These are phyloP conservation scores for Lithophane leautieri DNA, from an alignment of 2,888 invertebrate species.

Conservation along the genomic window DNA sequence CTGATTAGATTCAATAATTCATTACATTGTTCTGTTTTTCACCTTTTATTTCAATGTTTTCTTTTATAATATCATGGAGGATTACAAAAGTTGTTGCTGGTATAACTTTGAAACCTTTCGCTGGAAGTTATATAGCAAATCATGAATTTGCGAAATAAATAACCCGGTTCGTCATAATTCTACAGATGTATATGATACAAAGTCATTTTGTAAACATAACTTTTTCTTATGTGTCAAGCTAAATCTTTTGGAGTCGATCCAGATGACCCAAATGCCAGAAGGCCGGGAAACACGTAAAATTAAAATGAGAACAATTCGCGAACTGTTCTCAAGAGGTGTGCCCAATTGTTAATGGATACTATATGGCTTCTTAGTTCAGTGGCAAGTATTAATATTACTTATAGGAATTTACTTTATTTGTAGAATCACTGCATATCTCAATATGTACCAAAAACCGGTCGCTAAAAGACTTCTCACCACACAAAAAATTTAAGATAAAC, in stretches of 20 bases:
- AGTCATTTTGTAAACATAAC: conserved; percentile 73
- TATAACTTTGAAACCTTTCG: neutral
- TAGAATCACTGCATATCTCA: neutral
- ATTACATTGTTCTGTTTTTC: conserved; percentile 34
- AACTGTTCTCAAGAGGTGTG: conserved; percentile 68
- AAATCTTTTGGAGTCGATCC: conserved; percentile 85
- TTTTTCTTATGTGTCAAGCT: conserved; percentile 75
- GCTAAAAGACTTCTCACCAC: neutral
- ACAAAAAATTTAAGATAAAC: conserved; percentile 23
- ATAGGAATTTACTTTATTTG: neutral
- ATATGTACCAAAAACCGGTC: neutral
- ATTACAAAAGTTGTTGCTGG: neutral
- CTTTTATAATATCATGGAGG: neutral
- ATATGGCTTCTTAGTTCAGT: conserved; percentile 44
- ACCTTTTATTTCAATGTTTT: conserved; percentile 2
- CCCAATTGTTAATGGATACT: conserved; percentile 58
- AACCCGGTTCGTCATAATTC: conserved; percentile 4
- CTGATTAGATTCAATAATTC: conserved; percentile 35
- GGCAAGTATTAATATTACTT: neutral
- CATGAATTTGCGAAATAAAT: conserved; percentile 1
- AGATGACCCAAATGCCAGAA: conserved; percentile 85
- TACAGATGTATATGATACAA: conserved; percentile 17
- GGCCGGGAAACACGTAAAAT: conserved; percentile 76
- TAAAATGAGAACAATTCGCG: conserved; percentile 77
- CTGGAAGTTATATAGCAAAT: neutral